These are phyloP conservation scores for Meiosimyza decipiens DNA, from an alignment of 2,888 invertebrate species.

Conservation along the genomic window DNA sequence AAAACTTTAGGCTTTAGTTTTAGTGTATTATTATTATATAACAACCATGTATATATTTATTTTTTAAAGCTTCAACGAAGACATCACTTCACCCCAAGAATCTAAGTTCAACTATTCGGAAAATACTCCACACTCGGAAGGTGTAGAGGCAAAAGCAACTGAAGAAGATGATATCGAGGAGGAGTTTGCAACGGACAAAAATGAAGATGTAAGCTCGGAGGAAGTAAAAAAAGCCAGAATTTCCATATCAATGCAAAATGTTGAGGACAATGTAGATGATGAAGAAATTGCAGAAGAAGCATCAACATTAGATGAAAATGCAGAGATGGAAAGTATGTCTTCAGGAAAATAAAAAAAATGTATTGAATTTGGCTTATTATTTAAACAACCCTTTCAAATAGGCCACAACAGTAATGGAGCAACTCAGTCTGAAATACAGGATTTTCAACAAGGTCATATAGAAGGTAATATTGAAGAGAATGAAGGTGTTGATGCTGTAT, in stretches of 20 bases:
- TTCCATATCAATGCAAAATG: conserved; percentile 29
- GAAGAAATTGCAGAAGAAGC: conserved; percentile 49
- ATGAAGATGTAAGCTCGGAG: conserved; percentile 1
- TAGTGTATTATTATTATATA: no score
- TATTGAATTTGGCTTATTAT: no score
- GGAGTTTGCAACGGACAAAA: conserved; percentile 45
- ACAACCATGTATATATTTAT: conserved; percentile 9
- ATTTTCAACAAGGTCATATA: conserved; percentile 60
- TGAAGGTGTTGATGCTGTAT: conserved; percentile 69
- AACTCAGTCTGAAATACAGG: conserved; percentile 67
- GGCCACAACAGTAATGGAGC: conserved; percentile 64
- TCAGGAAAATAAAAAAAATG: not conserved
- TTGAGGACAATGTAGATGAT: conserved; percentile 66
- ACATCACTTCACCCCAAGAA: conserved; percentile 78
- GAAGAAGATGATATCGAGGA: conserved; percentile 54
- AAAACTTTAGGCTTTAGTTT: no score
- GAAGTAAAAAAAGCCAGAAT: conserved; percentile 1
- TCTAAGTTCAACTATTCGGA: conserved; percentile 77
- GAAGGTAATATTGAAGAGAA: conserved; percentile 62
- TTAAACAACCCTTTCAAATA: conserved; percentile 15
- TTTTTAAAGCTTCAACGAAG: conserved; percentile 24
- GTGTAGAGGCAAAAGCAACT: conserved; percentile 45
- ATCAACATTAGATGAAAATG: conserved; percentile 46
- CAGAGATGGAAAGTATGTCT: conserved; percentile 57
- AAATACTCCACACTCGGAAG: conserved; percentile 56